A percentile compares a stretch with the other conserved stretches of the same genome.
Conservation (phyloP, 2,797 vertebrate genomes). For the Clarias fuscus region DNA sequence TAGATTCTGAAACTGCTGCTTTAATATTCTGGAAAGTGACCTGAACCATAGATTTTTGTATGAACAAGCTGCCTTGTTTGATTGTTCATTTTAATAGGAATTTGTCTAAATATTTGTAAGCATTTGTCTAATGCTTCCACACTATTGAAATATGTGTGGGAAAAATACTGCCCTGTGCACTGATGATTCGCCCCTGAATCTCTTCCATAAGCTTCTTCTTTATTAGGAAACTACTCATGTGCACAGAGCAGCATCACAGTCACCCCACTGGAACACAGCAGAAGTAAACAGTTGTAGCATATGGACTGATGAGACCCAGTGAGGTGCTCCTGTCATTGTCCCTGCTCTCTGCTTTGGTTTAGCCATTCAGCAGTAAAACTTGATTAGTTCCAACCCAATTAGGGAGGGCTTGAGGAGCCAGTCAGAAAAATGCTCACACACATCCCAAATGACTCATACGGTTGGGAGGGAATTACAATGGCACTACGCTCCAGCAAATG, state of each 20-base stretch:
- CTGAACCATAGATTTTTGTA: neutral
- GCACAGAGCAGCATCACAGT: neutral
- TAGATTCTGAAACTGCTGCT: neutral
- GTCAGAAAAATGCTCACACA: conserved; percentile 41
- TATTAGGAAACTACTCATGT: conserved; percentile 32
- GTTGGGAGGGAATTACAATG: conserved; percentile 27
- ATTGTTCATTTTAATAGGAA: neutral
- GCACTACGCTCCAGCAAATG: neutral
- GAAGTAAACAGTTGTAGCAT: conserved; percentile 57
- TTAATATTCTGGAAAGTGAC: neutral
- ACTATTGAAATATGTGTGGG: neutral
- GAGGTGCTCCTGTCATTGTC: conserved; percentile 61
- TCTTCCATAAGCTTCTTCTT: conserved; percentile 29
- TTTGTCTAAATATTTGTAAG: conserved; percentile 15
- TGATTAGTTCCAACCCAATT: conserved; percentile 79
- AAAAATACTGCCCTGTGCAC: conserved; percentile 7
- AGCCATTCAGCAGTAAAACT: conserved; percentile 74
- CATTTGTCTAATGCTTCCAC: neutral
- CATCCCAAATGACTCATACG: conserved; percentile 30
- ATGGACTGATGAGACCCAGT: conserved; percentile 52
- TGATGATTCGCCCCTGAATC: conserved; percentile 46
- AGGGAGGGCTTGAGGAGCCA: conserved; percentile 46
- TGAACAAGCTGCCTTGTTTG: neutral
- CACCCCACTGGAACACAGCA: neutral
- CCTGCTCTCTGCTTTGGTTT: conserved; percentile 61